Evolutionary conservation across 2,797 vertebrate species (phyloP), one percentile per base, ranked within the genome.

Genomic region (Margarornis squamiger): DNA sequence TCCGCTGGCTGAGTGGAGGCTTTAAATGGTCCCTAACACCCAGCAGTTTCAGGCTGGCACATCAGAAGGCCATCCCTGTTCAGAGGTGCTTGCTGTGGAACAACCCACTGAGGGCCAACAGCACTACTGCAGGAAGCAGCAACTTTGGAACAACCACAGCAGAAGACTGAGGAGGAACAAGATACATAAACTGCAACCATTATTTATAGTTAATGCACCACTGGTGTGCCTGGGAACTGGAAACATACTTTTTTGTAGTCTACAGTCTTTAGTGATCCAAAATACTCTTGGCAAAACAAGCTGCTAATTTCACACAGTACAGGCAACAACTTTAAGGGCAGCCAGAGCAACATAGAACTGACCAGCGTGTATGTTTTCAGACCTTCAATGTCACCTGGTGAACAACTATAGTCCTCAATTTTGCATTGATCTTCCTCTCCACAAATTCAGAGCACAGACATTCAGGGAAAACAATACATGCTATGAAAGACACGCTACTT

Each of bases 301-400:
- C 34, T 66, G 43, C 39, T 66, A 2, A 62, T 46, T 88, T 71
- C 41, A 75, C 12, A 4, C 1, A 32, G 39, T 9, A 54, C 0
- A 63, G 30, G 14, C 29, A 66, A 79, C 29, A 67, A 30, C 24
- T 54, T 19, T 4, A 55, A 23, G 32, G 38, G 41, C 24, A 76
- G 43, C 18, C 82, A 15, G 16, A 70, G 12, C 43, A 21, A 22
- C 1, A 32, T 21, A 41, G 43, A 84, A 45, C 46, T 12, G 46
- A 81, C 12, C 38, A 88, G 80, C 26, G 55, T 1, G 0, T 7
- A 7, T 0, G 0, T 16, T 62, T 63, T 51, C 1, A 80, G n/a
- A 71, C 29, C 24, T 74, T 66, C 57, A 22, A 6, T 0, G 2
- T 34, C 77, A 92, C 20, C 34, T 26, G 52, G 14, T 39, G 6